Evolutionary conservation across 2,888 invertebrate species (phyloP).

Genomic region (Dynastes hyllus): DNA sequence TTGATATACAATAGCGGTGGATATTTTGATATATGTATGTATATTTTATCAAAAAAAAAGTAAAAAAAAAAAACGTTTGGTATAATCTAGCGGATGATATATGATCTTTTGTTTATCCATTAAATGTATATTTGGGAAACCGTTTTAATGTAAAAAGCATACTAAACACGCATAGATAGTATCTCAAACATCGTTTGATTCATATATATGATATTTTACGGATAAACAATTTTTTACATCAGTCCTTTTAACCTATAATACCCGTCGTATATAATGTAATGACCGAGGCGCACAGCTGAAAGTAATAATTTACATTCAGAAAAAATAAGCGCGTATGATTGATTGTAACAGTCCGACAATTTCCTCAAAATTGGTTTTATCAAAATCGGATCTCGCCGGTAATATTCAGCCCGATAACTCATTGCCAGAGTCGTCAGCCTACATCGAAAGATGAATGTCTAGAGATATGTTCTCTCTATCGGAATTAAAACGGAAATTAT

Average conservation of each 20-base stretch:
- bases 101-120: slow-evolving; percentile 39
- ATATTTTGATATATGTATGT: slow-evolving; percentile 35
- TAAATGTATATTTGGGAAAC: slow-evolving; percentile 40
- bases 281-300: slow-evolving; percentile 20
- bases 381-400: slow-evolving; percentile 32
- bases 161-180: slow-evolving; percentile 37
- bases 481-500: slow-evolving; percentile 14
- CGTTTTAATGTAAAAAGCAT: slow-evolving; percentile 28
- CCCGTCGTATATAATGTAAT: slow-evolving; percentile 12
- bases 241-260: slow-evolving; percentile 31
- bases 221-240: slow-evolving; percentile 24
- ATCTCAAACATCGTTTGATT: slow-evolving; percentile 40
- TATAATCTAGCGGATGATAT: slow-evolving; percentile 31
- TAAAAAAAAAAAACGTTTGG: slow-evolving; percentile 7
- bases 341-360: slow-evolving; percentile 40
- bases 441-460: slow-evolving; percentile 12
- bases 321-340: slow-evolving; percentile 39
- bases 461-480: neutral
- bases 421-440: neutral
- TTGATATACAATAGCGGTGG: slow-evolving; percentile 10
- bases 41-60: neutral
- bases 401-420: slow-evolving; percentile 11
- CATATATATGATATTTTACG: slow-evolving; percentile 22
- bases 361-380: slow-evolving; percentile 44
- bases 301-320: slow-evolving; percentile 33